Base-by-base conservation (phyloP, 35 echinoderm and acorn worm genomes). In the Ptychodera flava region DNA sequence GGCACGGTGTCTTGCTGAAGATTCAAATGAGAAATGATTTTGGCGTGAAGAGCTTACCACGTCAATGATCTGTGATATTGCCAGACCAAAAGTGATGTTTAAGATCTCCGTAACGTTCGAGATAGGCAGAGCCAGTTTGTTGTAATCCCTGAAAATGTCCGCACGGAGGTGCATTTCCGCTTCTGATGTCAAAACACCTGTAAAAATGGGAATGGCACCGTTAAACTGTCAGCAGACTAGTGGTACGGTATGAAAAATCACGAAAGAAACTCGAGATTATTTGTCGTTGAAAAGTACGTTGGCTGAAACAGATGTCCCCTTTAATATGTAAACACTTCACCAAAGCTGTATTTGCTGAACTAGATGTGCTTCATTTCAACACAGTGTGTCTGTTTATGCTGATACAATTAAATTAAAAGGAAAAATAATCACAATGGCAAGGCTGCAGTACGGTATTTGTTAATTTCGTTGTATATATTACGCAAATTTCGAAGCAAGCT, bases 41-140 rank as follows among this genome's bases (percentile, higher is more conserved):
- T n/a, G n/a, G n/a, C n/a, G n/a, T n/a, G n/a, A n/a, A n/a, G n/a
- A 64, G 22, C 89, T 91, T 86, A 91, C 89, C 89, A 91, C 89
- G 80, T 91, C 89, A 14, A 91, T 38, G 32, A 91, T 91, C 76
- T 91, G 89, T 0, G 89, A 91, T 76, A 91, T 86, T 16, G 89
- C 89, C 16, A 91, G 84, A n/a, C 89, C 84, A 37, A 91, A 91
- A 27, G 38, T 79, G 34, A 91, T 91, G 29, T 87, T 53, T 29
- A 91, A 78, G 35, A 36, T 76, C 36, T 91, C 83, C 33, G 76
- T 33, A 27, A 84, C 89, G 76, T 85, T 79, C 31, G 85, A 33
- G 31, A 78, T 79, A 12, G 89, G 89, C 36, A 91, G 78, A 36
- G 84, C 89, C 29, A 87, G 85, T 86, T 32, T 82, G 35, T 79